A percentile compares a stretch with the other conserved stretches of the same genome.
Evolutionary conservation across 1,140 invertebrate species (phyloP).

Genomic region (Tribolium madens): DNA sequence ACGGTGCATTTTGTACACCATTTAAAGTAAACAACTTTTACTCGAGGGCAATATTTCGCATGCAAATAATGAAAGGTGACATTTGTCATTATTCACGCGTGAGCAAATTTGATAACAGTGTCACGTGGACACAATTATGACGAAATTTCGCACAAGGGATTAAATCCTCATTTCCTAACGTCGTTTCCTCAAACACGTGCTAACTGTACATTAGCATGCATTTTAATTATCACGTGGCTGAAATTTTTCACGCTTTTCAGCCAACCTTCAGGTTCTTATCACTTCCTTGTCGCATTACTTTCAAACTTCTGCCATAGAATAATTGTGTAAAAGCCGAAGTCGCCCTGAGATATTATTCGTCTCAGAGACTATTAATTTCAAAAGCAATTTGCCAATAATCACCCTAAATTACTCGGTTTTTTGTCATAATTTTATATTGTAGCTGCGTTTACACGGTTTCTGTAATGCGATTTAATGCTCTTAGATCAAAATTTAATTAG

Average conservation of each 20-base stretch:
- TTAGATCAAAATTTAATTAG: not conserved
- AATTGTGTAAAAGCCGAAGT: too few species aligned
- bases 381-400: not conserved
- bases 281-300: conserved; percentile 5
- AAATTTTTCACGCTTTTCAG: conserved; percentile 30
- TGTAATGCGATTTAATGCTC: not conserved
- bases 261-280: conserved; percentile 13
- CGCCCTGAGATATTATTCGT: not conserved
- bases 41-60: conserved; percentile 17
- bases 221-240: conserved; percentile 32
- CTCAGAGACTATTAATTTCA: not conserved
- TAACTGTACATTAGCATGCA: conserved; percentile 29
- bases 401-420: not conserved
- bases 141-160: too few species aligned
- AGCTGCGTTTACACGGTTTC: not conserved
- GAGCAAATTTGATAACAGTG: not conserved
- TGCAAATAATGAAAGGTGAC: conserved; percentile 24
- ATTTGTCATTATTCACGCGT: conserved; percentile 25
- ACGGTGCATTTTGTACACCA: conserved; percentile 26
- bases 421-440: not conserved
- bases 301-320: too few species aligned
- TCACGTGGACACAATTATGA: conserved; percentile 1
- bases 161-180: not conserved
- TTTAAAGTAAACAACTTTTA: conserved; percentile 33
- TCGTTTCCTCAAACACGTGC: not conserved